Evolutionary conservation across 2,888 invertebrate genomes (phyloP), one percentile per base, ranked within the genome.

Genomic region (Alloscopus bannaensis): DNA sequence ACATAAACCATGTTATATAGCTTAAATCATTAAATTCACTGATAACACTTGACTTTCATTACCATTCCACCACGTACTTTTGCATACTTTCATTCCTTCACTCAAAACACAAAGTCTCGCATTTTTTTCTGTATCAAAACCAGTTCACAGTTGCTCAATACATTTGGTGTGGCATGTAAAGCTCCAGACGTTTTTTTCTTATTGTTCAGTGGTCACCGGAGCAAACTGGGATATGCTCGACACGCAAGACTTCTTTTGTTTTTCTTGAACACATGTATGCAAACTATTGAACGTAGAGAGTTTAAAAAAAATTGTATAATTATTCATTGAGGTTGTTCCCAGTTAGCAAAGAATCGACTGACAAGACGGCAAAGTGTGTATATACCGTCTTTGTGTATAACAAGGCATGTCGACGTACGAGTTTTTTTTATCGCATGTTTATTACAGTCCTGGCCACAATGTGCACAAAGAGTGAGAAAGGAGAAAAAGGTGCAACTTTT

Each of bases 1-100:
- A 42, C 80, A 80, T 79, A 79, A 83, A 79, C 76, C 81, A 69
- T 83, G 81, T 83, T 79, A 62, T 76, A 81, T 57, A 75, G 69
- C 66, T 76, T 68, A 76, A 76, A 76, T 76, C 76, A 69, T 68
- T 76, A 68, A 76, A 62, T 69, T 76, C 55, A 31, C 68, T 60
- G 76, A 69, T 69, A 76, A 76, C 50, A 50, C 13, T 57, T 68
- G 57, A 59, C 31, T 70, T 70, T 31, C 31, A 70, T 70, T 60
- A 29, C 57, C 26, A 59, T 60, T 47, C 24, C 59, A 59, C 45
- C 45, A 45, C 4, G 18, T 18, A n/a, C 45, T 36, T 13, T 36
- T 13, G 36, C 36, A n/a, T n/a, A n/a, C n/a, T n/a, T n/a, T n/a
- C n/a, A n/a, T n/a, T n/a, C n/a, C n/a, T n/a, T n/a, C n/a, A n/a